Evolutionary conservation across 2,888 invertebrate species (phyloP), one percentile per base, ranked within the genome.

Genomic region (Scelioninae gen. 1): DNA sequence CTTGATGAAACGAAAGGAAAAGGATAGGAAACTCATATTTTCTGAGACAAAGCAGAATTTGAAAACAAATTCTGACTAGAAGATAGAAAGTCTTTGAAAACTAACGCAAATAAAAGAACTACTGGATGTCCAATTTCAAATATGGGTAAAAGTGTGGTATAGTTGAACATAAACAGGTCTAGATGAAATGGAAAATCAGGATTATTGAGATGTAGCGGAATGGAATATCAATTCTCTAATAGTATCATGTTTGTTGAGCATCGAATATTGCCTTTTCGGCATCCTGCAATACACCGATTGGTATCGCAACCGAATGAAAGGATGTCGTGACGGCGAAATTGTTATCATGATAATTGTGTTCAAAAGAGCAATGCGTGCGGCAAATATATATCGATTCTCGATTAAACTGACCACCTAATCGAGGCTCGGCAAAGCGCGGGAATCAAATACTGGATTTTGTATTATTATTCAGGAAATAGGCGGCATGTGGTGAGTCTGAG

Each of bases 361-460:
- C 49, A 31, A 38, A 62, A 38, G 9, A 45, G 34, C 60, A 32
- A 16, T 58, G 65, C 63, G 49, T 32, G 34, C 15, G 53, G 10
- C 38, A 45, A 60, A 58, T 60, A 38, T 29, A 53, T 60, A 66
- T 79, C 51, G 79, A 60, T 79, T 69, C 43, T 58, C 65, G 60
- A 79, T 79, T 66, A 66, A 66, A 45, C 32, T 53, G 47, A 71
- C 66, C 43, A 34, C 9, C 47, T 69, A 56, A 77, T 47, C 10
- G 56, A 16, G 83, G 84, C 78, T 75, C 45, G 58, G 85, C 85
- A 84, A 84, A 86, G 86, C 84, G 84, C 81, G 81, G 85, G 86
- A 87, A 88, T 88, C 86, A 85, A 86, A 86, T 85, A 75, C 84
- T 78, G 84, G n/a, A 84, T 83, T 82, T 10, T 43, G 10, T 31